Evolutionary conservation across 2,888 invertebrate genomes (phyloP).

Genomic region (Mythimna vitellina): DNA sequence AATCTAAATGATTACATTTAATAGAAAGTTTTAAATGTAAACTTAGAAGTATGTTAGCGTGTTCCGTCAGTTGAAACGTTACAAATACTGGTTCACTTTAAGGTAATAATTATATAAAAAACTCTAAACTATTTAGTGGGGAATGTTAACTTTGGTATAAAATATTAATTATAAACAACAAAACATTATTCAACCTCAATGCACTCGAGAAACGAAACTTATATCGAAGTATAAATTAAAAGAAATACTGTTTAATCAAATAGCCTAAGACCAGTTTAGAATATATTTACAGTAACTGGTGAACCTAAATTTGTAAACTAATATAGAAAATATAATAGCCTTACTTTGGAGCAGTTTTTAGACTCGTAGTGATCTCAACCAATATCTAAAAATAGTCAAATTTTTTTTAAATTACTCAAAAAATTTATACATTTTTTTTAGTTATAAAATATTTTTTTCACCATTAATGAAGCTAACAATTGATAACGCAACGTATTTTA

Average conservation of each 20-base stretch:
- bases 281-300: conserved; percentile 88
- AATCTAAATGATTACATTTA: conserved; percentile 85
- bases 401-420: too few species aligned
- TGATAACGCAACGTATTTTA: too few species aligned
- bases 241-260: conserved; percentile 88
- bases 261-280: conserved; percentile 83
- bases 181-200: conserved; percentile 87
- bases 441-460: too few species aligned
- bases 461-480: too few species aligned
- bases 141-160: conserved; percentile 95
- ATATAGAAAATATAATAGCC: conserved; percentile 63
- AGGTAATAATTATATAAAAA: conserved; percentile 72
- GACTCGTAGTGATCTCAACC: too few species aligned
- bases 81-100: conserved; percentile 72
- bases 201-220: conserved; percentile 86
- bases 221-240: conserved; percentile 88
- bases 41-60: conserved; percentile 81
- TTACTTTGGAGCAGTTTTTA: conserved; percentile 36
- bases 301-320: conserved; percentile 76
- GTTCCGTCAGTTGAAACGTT: conserved; percentile 77
- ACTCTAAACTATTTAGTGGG: conserved; percentile 90
- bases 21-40: conserved; percentile 82
- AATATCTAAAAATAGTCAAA: too few species aligned
- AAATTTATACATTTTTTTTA: too few species aligned
- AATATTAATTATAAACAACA: conserved; percentile 90